Conservation (phyloP, 1,140 invertebrate genomes). For the Oryctes rhinoceros region DNA sequence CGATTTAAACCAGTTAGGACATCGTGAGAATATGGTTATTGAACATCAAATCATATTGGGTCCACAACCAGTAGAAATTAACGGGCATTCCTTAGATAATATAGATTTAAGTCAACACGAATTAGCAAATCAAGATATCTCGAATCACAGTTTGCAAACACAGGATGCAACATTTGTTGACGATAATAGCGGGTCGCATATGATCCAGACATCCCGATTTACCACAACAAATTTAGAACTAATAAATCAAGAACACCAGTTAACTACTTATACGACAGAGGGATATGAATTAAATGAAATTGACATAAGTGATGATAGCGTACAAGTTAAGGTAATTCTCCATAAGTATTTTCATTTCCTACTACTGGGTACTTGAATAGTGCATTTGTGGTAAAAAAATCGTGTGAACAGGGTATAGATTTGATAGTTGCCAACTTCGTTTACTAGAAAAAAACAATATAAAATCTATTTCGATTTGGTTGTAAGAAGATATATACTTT, state of each 20-base stretch:
- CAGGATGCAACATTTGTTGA: slow-evolving; percentile 49
- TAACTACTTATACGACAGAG: neutral
- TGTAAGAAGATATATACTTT: no score
- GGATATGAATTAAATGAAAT: slow-evolving; percentile 34
- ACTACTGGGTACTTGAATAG: no score
- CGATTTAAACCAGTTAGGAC: slow-evolving; percentile 52
- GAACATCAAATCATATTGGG: slow-evolving; percentile 52
- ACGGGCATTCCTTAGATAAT: slow-evolving; percentile 52
- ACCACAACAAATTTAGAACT: slow-evolving; percentile 44
- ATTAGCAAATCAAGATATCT: slow-evolving; percentile 53
- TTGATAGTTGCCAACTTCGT: no score
- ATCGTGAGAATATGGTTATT: slow-evolving; percentile 53
- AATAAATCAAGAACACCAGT: slow-evolving; percentile 38
- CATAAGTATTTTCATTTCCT: neutral
- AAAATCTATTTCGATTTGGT: no score
- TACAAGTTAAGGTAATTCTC: slow-evolving; percentile 29
- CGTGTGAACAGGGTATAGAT: no score
- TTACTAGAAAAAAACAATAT: no score
- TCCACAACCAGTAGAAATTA: slow-evolving; percentile 49
- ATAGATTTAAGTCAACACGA: slow-evolving; percentile 55
- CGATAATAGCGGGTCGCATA: slow-evolving; percentile 6
- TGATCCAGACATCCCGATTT: slow-evolving; percentile 23
- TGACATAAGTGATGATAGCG: neutral
- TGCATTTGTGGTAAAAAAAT: no score
- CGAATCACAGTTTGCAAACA: slow-evolving; percentile 53